Conservation (phyloP, 2,113 vertebrate genomes). For the Thalassarche chlororhynchos region DNA sequence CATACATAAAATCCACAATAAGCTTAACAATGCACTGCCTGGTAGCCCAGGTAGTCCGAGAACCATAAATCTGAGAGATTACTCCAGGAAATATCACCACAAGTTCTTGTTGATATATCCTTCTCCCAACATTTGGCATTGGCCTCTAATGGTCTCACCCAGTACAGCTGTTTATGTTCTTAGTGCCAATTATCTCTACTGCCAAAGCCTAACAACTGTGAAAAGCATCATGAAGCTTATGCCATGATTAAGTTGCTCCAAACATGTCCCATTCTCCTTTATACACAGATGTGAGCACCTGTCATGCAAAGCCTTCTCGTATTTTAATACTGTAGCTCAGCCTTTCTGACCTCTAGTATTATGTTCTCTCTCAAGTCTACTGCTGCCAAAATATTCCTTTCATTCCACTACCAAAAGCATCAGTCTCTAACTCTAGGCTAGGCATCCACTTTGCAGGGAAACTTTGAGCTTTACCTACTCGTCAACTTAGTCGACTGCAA, state of each 20-base stretch:
- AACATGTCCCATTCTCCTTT: neutral
- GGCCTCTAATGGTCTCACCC: neutral
- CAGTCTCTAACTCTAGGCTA: neutral
- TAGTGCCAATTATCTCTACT: neutral
- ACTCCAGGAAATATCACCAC: neutral
- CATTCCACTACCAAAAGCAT: neutral
- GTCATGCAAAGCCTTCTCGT: neutral
- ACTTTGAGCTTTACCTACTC: neutral
- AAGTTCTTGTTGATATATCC: neutral
- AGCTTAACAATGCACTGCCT: neutral
- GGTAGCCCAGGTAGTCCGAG: neutral
- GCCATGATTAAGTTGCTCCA: neutral
- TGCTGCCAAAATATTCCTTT: neutral
- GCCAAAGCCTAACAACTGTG: conserved; percentile 20
- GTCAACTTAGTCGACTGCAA: neutral
- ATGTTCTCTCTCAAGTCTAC: neutral
- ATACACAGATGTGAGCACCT: neutral
- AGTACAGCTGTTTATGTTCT: neutral
- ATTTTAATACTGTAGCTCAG: neutral
- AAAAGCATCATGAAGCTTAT: neutral
- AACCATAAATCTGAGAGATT: neutral
- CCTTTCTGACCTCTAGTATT: neutral
- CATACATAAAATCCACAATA: neutral
- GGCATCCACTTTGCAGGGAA: neutral
- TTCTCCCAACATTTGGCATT: neutral